Evolutionary conservation across 2,888 invertebrate genomes (phyloP).

Genomic region (Hydraecia micacea): DNA sequence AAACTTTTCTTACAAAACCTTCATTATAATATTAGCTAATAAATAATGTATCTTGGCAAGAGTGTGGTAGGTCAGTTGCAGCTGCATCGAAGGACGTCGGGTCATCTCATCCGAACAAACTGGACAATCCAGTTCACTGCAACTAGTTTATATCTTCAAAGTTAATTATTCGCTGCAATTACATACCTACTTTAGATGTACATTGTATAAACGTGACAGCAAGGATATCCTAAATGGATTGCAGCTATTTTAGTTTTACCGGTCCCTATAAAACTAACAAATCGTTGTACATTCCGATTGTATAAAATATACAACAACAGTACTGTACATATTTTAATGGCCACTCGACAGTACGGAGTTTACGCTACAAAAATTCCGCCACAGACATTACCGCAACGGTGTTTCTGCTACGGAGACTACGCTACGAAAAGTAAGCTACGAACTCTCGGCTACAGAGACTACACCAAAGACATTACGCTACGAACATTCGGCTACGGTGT

Average conservation of each 20-base stretch:
- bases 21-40: background rate
- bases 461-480: background rate
- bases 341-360: background rate
- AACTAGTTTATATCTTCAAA: slow-evolving; percentile 32
- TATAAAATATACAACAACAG: background rate
- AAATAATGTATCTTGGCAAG: slow-evolving; percentile 26
- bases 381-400: background rate
- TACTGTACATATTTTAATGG: background rate
- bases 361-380: background rate
- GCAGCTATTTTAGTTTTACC: slow-evolving; percentile 1
- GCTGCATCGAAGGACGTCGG: slow-evolving; percentile 51
- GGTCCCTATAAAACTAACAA: background rate
- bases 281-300: background rate
- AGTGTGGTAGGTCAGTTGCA: slow-evolving; percentile 51
- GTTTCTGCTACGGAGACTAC: background rate
- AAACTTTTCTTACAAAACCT: slow-evolving; percentile 9
- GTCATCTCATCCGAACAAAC: slow-evolving; percentile 45
- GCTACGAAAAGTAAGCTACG: background rate
- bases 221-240: slow-evolving; percentile 14
- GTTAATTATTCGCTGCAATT: slow-evolving; percentile 8
- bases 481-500: background rate
- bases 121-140: slow-evolving; percentile 42
- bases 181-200: background rate
- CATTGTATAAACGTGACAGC: slow-evolving; percentile 9
- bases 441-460: background rate